Conservation (phyloP, 2,888 invertebrate genomes). For the Cheilosia soror region DNA sequence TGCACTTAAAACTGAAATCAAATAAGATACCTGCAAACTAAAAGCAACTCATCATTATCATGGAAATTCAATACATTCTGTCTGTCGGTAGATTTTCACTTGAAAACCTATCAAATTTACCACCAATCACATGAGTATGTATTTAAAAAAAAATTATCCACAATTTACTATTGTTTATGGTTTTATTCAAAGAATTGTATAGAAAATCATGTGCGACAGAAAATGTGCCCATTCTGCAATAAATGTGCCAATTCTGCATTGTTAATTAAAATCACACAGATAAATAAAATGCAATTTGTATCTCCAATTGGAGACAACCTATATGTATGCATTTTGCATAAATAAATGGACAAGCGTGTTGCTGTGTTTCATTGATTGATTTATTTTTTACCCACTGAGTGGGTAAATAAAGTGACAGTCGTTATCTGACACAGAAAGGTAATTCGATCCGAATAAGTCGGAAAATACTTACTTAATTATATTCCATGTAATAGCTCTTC, state of each 20-base stretch:
- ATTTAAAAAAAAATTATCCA: constrained; percentile 4
- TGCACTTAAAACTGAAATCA: constrained; percentile 55
- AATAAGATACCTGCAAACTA: constrained; percentile 12
- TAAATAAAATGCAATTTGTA: constrained; percentile 27
- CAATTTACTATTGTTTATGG: constrained; percentile 10
- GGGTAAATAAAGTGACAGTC: constrained; percentile 48
- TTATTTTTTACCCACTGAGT: constrained; percentile 31
- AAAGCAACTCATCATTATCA: constrained; percentile 33
- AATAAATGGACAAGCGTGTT: constrained; percentile 14
- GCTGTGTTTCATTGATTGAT: constrained; percentile 45
- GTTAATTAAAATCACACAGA: not conserved
- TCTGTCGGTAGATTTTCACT: constrained; percentile 28
- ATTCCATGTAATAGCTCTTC: constrained; percentile 16
- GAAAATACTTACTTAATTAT: constrained; percentile 28
- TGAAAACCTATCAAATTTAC: constrained; percentile 29
- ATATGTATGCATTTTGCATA: constrained; percentile 8
- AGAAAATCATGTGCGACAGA: not conserved
- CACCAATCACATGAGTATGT: constrained; percentile 11
- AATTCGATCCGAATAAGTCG: constrained; percentile 35
- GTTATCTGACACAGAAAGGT: constrained; percentile 22
- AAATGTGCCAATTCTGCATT: constrained; percentile 24
- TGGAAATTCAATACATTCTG: constrained; percentile 30
- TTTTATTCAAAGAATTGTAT: not conserved
- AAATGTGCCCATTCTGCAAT: not conserved
- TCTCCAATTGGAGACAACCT: constrained; percentile 33